These are phyloP conservation scores for Magallana nippona DNA, from an alignment of 2,888 invertebrate species.

Conservation along the genomic window DNA sequence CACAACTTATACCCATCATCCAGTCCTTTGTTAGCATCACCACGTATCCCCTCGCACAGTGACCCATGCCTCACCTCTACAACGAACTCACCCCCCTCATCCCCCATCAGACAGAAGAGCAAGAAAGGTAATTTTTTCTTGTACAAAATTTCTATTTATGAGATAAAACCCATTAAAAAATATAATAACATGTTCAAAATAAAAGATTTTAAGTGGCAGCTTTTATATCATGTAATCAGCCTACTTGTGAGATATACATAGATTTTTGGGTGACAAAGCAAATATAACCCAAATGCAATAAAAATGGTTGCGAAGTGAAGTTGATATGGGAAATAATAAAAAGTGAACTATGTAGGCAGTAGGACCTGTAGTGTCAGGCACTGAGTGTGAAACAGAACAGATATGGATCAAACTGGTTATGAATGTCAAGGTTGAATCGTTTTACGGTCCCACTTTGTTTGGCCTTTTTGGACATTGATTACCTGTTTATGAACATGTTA, in stretches of 20 bases:
- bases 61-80: slow-evolving; percentile 61
- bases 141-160: not conserved
- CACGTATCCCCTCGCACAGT: slow-evolving; percentile 47
- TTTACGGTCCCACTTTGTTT: not conserved
- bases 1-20: slow-evolving; percentile 58
- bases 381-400: not conserved
- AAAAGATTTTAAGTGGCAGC: too few relatives aligned
- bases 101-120: slow-evolving; percentile 67
- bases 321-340: not conserved
- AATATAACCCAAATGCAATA: too few relatives aligned
- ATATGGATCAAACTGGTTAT: slow-evolving; percentile 5
- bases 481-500: not conserved
- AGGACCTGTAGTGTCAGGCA: not conserved
- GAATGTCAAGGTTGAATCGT: slow-evolving; percentile 12
- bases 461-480: slow-evolving; percentile 3
- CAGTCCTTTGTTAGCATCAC: slow-evolving; percentile 55
- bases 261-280: too few relatives aligned
- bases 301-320: too few relatives aligned
- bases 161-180: too few relatives aligned
- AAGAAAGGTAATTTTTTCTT: slow-evolving; percentile 66
- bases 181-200: too few relatives aligned
- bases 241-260: too few relatives aligned
- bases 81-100: slow-evolving; percentile 66
- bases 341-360: not conserved
- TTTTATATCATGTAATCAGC: too few relatives aligned